These are phyloP conservation scores for Xenopus borealis DNA, from an alignment of 2,113 vertebrate species.

Conservation along the genomic window DNA sequence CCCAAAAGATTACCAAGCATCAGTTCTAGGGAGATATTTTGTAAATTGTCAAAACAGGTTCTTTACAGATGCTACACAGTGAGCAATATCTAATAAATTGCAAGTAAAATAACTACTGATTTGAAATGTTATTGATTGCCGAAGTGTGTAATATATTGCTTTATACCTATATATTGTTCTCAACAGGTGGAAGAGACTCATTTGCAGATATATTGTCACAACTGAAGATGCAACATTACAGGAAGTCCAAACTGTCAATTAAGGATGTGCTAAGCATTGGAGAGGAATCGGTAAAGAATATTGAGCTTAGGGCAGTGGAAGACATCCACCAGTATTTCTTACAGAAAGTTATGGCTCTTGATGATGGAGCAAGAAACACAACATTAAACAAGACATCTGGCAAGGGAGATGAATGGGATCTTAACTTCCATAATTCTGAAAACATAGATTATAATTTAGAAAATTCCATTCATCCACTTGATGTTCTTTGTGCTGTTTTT, in stretches of 20 bases:
- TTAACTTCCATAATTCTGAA: not conserved
- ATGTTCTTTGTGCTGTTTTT: slow-evolving; percentile 66
- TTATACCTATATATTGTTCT: not conserved
- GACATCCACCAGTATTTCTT: slow-evolving; percentile 49
- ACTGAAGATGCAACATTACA: slow-evolving; percentile 6
- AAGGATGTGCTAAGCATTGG: slow-evolving; percentile 19
- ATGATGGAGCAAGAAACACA: slow-evolving; percentile 53
- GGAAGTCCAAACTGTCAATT: slow-evolving; percentile 9
- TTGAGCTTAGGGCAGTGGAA: not conserved
- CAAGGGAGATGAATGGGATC: not conserved
- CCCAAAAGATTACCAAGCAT: too few relatives aligned
- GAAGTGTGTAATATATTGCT: too few relatives aligned
- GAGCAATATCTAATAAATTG: too few relatives aligned
- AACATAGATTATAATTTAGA: not conserved
- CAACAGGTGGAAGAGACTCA: slow-evolving; percentile 1
- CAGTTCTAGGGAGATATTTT: too few relatives aligned
- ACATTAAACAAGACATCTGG: not conserved
- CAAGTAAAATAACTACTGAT: too few relatives aligned
- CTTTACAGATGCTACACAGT: too few relatives aligned
- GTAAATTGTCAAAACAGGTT: too few relatives aligned
- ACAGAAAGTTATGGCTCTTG: slow-evolving; percentile 55
- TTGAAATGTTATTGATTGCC: too few relatives aligned
- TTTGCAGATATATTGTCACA: not conserved
- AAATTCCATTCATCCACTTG: slow-evolving; percentile 59
- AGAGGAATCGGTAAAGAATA: slow-evolving; percentile 3